Conservation (phyloP, 2,888 invertebrate species). For the Nesidiocoris tenuis region DNA sequence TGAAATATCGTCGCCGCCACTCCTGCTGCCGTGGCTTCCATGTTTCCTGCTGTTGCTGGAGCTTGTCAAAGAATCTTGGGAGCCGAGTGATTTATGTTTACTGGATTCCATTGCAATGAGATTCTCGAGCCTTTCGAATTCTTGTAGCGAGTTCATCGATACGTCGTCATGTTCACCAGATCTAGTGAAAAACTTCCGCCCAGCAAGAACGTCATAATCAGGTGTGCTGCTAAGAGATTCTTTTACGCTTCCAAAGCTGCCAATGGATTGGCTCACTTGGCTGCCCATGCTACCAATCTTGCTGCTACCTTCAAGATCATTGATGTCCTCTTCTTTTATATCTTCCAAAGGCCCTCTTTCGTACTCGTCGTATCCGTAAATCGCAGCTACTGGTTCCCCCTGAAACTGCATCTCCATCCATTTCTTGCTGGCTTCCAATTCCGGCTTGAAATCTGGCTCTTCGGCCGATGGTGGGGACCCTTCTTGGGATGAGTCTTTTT, state of each 20-base stretch:
- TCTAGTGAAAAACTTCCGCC: constrained; percentile 78
- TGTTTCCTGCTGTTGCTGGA: constrained; percentile 55
- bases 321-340: constrained; percentile 88
- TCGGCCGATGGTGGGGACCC: constrained; percentile 51
- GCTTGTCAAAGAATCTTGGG: constrained; percentile 81
- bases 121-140: constrained; percentile 88
- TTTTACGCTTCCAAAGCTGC: constrained; percentile 73
- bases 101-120: constrained; percentile 76
- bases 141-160: constrained; percentile 88
- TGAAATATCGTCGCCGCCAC: constrained; percentile 80
- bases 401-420: constrained; percentile 91
- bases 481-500: constrained; percentile 48
- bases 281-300: constrained; percentile 75
- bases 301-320: constrained; percentile 76
- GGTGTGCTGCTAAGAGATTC: constrained; percentile 90
- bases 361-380: constrained; percentile 70
- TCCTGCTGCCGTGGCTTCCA: constrained; percentile 59
- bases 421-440: constrained; percentile 69
- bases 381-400: constrained; percentile 63
- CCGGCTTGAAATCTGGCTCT: constrained; percentile 59
- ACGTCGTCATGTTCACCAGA: constrained; percentile 87
- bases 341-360: constrained; percentile 84
- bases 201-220: constrained; percentile 81
- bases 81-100: constrained; percentile 64
- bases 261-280: constrained; percentile 71